Percentiles rank a stretch among this genome's conserved stretches.
These are phyloP conservation scores for Porites cylindrica DNA, from an alignment of 92 coral and sea anemone genomes.

Conservation along the genomic window DNA sequence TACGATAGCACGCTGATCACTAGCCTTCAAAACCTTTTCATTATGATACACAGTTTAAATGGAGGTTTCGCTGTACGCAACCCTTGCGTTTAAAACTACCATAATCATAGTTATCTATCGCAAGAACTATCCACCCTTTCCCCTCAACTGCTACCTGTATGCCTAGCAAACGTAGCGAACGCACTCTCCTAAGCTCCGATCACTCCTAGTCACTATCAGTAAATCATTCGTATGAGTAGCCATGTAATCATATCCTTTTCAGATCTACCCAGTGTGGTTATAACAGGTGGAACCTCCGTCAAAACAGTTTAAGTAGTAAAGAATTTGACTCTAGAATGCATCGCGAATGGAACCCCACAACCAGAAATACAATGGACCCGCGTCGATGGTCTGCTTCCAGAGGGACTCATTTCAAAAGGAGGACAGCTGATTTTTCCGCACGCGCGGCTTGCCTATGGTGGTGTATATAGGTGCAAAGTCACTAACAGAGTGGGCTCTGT, in stretches of 20 bases:
- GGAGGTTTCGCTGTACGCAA: too few species aligned
- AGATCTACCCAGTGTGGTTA: constrained; percentile 78
- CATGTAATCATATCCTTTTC: not conserved
- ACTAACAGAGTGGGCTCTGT: constrained; percentile 88
- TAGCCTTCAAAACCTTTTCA: too few species aligned
- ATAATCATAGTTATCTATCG: too few species aligned
- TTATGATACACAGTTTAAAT: too few species aligned
- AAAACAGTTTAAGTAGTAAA: constrained; percentile 85
- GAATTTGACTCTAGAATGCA: constrained; percentile 80
- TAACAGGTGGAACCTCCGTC: constrained; percentile 81
- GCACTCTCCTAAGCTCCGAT: too few species aligned
- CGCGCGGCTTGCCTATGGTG: constrained; percentile 75
- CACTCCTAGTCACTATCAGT: not conserved
- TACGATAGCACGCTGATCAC: too few species aligned
- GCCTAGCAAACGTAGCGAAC: too few species aligned
- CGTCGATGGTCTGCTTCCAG: constrained; percentile 63
- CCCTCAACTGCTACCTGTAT: too few species aligned
- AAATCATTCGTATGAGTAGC: not conserved
- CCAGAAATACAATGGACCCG: constrained; percentile 81
- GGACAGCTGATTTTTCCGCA: constrained; percentile 57
- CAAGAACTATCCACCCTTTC: too few species aligned
- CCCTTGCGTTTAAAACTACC: too few species aligned
- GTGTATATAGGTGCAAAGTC: constrained; percentile 72
- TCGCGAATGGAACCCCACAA: constrained; percentile 80
- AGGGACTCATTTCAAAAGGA: constrained; percentile 56